phyloP scores from a whole-genome alignment of 92 coral and sea anemone species.

The Phenganax stokvisi region DNA sequence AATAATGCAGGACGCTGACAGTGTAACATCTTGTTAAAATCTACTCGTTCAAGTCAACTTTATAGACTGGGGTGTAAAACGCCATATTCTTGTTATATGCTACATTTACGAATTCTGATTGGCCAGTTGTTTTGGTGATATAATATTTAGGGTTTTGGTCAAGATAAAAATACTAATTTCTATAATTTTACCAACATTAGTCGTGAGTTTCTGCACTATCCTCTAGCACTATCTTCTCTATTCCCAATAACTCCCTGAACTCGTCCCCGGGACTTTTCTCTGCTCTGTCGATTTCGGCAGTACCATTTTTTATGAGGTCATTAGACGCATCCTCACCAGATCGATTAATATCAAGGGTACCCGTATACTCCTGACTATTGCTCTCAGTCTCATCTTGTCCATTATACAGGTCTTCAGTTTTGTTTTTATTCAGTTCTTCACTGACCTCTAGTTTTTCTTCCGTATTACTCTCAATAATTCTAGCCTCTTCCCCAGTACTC shows the following conservation, averaged over 20 bases:
- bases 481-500: conserved; percentile 12
- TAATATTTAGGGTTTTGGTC: no score
- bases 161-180: no score
- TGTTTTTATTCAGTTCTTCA: background rate
- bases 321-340: background rate
- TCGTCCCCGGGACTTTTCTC: conserved; percentile 55
- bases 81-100: no score
- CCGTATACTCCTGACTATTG: background rate
- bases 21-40: no score
- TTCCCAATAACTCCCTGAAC: conserved; percentile 32
- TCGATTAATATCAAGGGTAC: background rate
- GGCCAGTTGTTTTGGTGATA: no score
- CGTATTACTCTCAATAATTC: background rate
- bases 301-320: background rate
- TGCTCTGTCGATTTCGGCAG: background rate
- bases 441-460: conserved; percentile 11
- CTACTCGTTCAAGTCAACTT: no score
- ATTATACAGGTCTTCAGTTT: background rate
- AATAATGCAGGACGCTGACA: no score
- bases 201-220: conserved; percentile 3
- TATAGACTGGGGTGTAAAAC: no score
- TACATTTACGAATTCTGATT: no score
- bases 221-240: background rate
- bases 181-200: background rate
- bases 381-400: background rate